A percentile compares a stretch with the other conserved stretches of the same genome.
Conservation (phyloP, 1,140 invertebrate species). For the Hypothenemus hampei region DNA sequence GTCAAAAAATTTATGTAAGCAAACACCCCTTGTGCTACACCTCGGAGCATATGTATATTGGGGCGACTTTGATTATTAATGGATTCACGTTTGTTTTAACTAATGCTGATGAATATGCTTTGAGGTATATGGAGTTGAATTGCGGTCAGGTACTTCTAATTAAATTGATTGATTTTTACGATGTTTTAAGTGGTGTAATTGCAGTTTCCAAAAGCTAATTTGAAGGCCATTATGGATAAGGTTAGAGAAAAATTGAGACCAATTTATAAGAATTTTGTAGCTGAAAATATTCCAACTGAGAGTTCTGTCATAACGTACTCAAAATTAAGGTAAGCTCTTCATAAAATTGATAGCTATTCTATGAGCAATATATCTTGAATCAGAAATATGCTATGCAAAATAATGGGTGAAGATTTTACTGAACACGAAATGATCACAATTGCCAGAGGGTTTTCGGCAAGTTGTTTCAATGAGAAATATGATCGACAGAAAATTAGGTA, state of each 20-base stretch:
- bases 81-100: slow-evolving; percentile 71
- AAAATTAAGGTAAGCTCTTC: slow-evolving; percentile 32
- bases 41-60: slow-evolving; percentile 75
- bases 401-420: slow-evolving; percentile 59
- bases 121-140: slow-evolving; percentile 83
- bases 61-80: slow-evolving; percentile 67
- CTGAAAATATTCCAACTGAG: slow-evolving; percentile 57
- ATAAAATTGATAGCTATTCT: neutral
- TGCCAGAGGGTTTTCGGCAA: slow-evolving; percentile 58
- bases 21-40: slow-evolving; percentile 68
- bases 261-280: slow-evolving; percentile 68
- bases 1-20: slow-evolving; percentile 62
- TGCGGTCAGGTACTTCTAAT: slow-evolving; percentile 55
- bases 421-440: slow-evolving; percentile 75
- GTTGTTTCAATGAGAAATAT: slow-evolving; percentile 37
- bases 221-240: slow-evolving; percentile 64
- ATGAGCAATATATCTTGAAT: neutral
- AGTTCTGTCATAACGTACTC: slow-evolving; percentile 41
- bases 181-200: slow-evolving; percentile 31
- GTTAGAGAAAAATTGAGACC: slow-evolving; percentile 57
- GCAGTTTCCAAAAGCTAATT: slow-evolving; percentile 68
- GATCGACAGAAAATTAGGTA: slow-evolving; percentile 38
- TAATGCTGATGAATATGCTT: slow-evolving; percentile 79
- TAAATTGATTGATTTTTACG: neutral
- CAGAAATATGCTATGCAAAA: slow-evolving; percentile 29